Conservation (phyloP, 1,140 invertebrate species). For the Sycophila sp. region DNA sequence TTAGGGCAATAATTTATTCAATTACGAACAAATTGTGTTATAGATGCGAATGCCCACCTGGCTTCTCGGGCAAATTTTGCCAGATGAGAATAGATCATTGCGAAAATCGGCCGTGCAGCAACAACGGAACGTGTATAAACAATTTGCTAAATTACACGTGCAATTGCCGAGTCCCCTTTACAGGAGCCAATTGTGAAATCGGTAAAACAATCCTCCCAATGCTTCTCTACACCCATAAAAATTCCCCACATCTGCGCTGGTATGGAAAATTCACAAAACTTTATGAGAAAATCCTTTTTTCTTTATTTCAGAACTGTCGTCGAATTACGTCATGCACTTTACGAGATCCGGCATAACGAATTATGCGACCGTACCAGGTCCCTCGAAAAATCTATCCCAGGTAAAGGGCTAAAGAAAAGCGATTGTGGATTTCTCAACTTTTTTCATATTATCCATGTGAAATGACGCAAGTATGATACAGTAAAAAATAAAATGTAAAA, state of each 20-base stretch:
- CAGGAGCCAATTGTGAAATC: constrained; percentile 61
- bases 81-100: constrained; percentile 69
- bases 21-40: background rate
- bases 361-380: constrained; percentile 65
- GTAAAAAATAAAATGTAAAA: background rate
- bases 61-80: constrained; percentile 65
- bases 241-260: too few relatives aligned
- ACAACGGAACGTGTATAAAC: constrained; percentile 68
- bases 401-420: too few relatives aligned
- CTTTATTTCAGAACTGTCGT: constrained; percentile 56
- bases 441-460: background rate
- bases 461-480: background rate
- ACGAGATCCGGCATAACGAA: constrained; percentile 66
- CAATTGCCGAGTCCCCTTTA: constrained; percentile 55
- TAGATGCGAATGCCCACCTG: constrained; percentile 67
- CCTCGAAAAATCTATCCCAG: constrained; percentile 56
- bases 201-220: too few relatives aligned
- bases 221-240: too few relatives aligned
- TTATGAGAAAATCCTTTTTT: background rate
- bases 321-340: constrained; percentile 69
- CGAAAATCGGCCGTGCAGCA: constrained; percentile 62
- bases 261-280: too few relatives aligned
- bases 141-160: constrained; percentile 56
- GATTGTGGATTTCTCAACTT: too few relatives aligned
- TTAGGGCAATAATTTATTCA: background rate